Evolutionary conservation across 2,888 invertebrate genomes (phyloP).

Genomic region (Clistopyga incitator): DNA sequence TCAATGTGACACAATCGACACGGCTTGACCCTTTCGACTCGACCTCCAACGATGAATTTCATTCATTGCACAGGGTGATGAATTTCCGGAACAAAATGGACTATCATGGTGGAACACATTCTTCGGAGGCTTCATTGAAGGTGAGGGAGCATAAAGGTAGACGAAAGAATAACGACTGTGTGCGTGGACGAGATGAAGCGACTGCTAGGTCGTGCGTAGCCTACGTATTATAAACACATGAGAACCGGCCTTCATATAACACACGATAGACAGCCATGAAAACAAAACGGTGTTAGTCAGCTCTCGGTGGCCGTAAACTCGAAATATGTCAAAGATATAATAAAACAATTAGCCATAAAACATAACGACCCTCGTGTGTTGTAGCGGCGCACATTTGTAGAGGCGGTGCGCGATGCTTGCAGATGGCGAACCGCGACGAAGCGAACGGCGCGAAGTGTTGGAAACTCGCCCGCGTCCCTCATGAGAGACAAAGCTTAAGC

Average conservation of each 20-base stretch:
- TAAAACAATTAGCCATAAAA: slow-evolving; percentile 85
- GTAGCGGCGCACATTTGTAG: slow-evolving; percentile 64
- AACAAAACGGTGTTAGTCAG: slow-evolving; percentile 78
- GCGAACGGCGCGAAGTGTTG: slow-evolving; percentile 60
- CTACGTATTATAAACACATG: slow-evolving; percentile 1
- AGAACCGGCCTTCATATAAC: slow-evolving; percentile 79
- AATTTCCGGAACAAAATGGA: slow-evolving; percentile 14
- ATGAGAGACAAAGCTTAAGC: slow-evolving; percentile 51
- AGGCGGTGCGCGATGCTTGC: slow-evolving; percentile 37
- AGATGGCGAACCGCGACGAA: slow-evolving; percentile 63
- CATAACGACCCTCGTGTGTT: slow-evolving; percentile 83
- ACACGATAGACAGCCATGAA: slow-evolving; percentile 83
- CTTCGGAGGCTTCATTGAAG: slow-evolving; percentile 7
- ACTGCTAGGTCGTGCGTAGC: slow-evolving; percentile 13
- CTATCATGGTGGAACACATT: neutral
- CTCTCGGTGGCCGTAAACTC: slow-evolving; percentile 81
- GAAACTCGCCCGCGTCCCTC: slow-evolving; percentile 46
- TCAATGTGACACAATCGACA: slow-evolving; percentile 59
- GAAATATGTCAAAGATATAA: slow-evolving; percentile 84
- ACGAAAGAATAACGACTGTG: slow-evolving; percentile 7
- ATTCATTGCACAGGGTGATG: slow-evolving; percentile 10
- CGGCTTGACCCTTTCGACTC: slow-evolving; percentile 4
- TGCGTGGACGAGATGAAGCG: slow-evolving; percentile 3
- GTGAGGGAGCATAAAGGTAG: neutral
- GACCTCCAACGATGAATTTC: slow-evolving; percentile 27